phyloP scores from a whole-genome alignment of 2,797 vertebrate species.

The Enteromius anoplus region DNA sequence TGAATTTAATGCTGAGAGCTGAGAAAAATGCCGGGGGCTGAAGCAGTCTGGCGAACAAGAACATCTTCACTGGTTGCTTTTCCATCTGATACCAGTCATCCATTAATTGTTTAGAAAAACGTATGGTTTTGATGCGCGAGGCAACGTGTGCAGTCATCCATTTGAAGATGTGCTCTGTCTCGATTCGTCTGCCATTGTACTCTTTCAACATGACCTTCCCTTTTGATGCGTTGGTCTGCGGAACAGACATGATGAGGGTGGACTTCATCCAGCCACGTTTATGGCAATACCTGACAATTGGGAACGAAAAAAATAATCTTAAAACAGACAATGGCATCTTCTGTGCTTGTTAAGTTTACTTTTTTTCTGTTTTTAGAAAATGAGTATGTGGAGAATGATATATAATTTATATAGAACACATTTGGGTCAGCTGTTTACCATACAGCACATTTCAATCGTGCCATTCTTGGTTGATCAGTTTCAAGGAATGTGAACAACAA shows the following conservation, averaged over 20 bases:
- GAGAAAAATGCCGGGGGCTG: conserved; percentile 97
- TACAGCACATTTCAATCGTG: neutral
- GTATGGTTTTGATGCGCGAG: conserved; percentile 93
- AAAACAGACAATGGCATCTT: too few species aligned
- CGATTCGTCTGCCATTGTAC: conserved; percentile 84
- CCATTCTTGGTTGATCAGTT: neutral
- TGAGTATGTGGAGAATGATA: neutral
- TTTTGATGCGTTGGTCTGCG: conserved; percentile 95
- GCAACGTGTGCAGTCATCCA: conserved; percentile 96
- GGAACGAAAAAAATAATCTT: neutral
- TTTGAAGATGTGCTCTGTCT: conserved; percentile 93
- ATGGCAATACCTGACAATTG: conserved; percentile 80
- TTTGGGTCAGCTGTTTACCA: neutral
- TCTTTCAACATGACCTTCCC: conserved; percentile 97
- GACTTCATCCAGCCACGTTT: conserved; percentile 93
- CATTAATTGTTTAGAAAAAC: conserved; percentile 79
- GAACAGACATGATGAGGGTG: conserved; percentile 96
- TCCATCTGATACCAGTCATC: conserved; percentile 90
- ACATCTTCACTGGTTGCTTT: conserved; percentile 90
- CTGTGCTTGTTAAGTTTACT: too few species aligned
- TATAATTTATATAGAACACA: neutral
- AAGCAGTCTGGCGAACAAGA: conserved; percentile 89
- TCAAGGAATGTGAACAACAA: neutral
- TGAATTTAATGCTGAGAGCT: conserved; percentile 94
- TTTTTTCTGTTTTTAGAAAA: neutral